A percentile compares a stretch with the other conserved stretches of the same genome.
These are phyloP conservation scores for Podargus strigoides DNA, from an alignment of 2,797 vertebrate genomes.

Conservation along the genomic window DNA sequence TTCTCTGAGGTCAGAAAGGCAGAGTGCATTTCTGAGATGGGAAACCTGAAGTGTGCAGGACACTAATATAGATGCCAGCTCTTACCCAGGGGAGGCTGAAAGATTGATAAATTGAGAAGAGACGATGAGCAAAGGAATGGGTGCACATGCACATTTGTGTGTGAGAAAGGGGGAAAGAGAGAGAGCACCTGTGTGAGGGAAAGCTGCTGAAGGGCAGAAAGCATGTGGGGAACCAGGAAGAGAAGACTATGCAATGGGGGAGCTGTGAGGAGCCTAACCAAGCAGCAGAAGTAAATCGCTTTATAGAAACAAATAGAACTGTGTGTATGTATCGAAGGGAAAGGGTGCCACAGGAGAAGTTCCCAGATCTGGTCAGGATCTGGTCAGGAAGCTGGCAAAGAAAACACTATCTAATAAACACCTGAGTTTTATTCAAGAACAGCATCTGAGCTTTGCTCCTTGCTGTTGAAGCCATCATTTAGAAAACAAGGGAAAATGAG, in stretches of 20 bases:
- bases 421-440: neutral
- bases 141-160: neutral
- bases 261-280: neutral
- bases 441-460: neutral
- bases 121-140: neutral
- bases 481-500: conserved; percentile 30
- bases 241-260: neutral
- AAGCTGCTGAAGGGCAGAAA: neutral
- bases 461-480: neutral
- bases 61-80: neutral
- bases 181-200: neutral
- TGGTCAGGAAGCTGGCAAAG: neutral
- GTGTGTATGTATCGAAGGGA: neutral
- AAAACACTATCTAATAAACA: neutral
- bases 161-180: neutral
- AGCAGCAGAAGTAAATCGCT: neutral
- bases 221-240: neutral
- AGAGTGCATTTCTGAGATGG: neutral
- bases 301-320: neutral
- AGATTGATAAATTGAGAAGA: neutral
- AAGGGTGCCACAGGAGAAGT: neutral
- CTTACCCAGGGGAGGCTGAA: neutral
- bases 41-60: neutral
- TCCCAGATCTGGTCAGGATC: neutral
- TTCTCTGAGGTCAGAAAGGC: neutral